Conservation (phyloP, 2,113 vertebrate genomes). For the Erinaceus europaeus region DNA sequence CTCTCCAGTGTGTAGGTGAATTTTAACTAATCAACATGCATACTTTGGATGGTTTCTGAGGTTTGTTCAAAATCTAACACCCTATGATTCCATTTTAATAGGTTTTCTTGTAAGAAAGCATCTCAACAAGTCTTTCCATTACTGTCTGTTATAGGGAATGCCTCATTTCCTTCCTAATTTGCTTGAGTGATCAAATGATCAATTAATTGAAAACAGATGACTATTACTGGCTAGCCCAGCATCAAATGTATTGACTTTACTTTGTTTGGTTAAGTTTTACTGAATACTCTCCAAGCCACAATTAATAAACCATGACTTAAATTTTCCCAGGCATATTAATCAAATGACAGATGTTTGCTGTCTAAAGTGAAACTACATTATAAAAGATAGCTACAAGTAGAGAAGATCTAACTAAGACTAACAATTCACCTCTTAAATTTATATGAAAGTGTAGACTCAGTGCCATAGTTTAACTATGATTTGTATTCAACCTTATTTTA, state of each 20-base stretch:
- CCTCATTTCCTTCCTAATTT: conserved; percentile 38
- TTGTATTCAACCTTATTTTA: neutral
- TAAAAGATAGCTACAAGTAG: conserved; percentile 43
- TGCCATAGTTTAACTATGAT: neutral
- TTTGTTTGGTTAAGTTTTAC: conserved; percentile 48
- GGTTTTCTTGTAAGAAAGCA: neutral
- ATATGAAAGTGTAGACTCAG: neutral
- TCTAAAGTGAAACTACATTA: conserved; percentile 34
- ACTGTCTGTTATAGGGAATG: neutral
- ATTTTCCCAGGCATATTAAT: conserved; percentile 60
- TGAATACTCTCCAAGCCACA: neutral
- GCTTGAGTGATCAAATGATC: conserved; percentile 48
- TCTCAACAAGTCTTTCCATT: neutral
- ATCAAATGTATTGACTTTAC: conserved; percentile 34
- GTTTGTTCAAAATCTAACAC: neutral
- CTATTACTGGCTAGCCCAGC: neutral
- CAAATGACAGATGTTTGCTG: conserved; percentile 42
- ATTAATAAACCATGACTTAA: conserved; percentile 55
- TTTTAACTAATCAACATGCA: neutral
- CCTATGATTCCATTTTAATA: neutral
- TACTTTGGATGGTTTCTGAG: neutral
- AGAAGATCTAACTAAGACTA: conserved; percentile 4
- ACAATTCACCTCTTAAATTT: neutral
- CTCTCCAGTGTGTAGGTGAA: neutral
- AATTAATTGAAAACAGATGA: conserved; percentile 52